Evolutionary conservation across 2,797 vertebrate genomes (phyloP).

Genomic region (Spinus pinus): DNA sequence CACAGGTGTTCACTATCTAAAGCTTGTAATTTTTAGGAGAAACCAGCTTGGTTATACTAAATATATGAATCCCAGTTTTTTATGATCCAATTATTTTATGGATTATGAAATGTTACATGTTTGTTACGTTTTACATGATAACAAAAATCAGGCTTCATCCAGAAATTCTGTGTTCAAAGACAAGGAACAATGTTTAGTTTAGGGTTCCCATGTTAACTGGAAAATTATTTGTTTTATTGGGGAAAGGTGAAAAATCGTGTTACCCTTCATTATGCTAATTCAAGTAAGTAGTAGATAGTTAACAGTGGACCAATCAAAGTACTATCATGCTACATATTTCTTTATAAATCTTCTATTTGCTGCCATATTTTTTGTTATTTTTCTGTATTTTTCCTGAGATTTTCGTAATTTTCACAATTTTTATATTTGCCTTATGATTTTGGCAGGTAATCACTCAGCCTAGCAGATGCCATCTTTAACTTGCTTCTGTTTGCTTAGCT

Average conservation of each 20-base stretch:
- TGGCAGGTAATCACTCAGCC: background rate
- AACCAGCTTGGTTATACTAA: background rate
- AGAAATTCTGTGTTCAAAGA: background rate
- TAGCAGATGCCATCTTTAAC: background rate
- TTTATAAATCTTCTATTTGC: background rate
- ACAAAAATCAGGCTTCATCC: background rate
- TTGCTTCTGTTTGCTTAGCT: background rate
- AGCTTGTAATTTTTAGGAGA: background rate
- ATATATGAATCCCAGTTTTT: background rate
- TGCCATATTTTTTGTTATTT: background rate
- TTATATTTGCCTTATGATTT: background rate
- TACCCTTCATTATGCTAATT: background rate
- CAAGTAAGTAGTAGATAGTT: background rate
- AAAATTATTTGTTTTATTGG: background rate
- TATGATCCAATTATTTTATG: background rate
- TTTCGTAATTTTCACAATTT: background rate
- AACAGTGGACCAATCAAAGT: background rate
- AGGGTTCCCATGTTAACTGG: background rate
- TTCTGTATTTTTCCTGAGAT: background rate
- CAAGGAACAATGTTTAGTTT: background rate
- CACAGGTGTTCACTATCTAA: background rate
- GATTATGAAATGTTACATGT: background rate
- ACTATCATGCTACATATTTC: background rate
- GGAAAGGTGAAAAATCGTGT: background rate
- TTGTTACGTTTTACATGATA: background rate